Evolutionary conservation across 2,113 vertebrate genomes (phyloP), one percentile per base, ranked within the genome.

Genomic region (Galemys pyrenaicus): DNA sequence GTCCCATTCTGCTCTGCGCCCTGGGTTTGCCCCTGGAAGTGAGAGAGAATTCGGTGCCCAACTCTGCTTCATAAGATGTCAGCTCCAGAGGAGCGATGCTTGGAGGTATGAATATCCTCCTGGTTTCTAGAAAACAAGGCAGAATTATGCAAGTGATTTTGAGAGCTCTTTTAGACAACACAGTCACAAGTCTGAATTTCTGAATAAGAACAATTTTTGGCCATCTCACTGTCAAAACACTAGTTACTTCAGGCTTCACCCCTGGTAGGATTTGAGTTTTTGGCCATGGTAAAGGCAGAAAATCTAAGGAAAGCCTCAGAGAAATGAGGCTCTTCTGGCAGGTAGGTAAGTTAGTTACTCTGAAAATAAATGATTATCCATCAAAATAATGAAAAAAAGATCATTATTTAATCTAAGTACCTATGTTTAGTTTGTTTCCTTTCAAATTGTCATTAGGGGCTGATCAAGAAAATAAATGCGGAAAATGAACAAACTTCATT

Each of bases 1-100:
- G 11, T 8, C 26, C 79, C 39, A 51, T 65, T 62, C 88, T 67
- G 32, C 37, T 94, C 28, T 91, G 54, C 39, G 51, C 79, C 86
- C 92, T 37, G 37, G 56, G 24, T 58, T 39, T 70, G 70, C 62
- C 54, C 77, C 95, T 96, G 94, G 89, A 96, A 96, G 89, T 92
- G 41, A 71, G 60, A 95, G 94, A 89, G 71, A 89, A 64, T 84
- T 95, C 39, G 88, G 51, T 16, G 6, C 54, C 94, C n/a, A 22
- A 56, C 37, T 79, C 30, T 28, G 75, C 82, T 79, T 83, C 12
- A 4, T 49, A 71, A 82, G 44, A 80, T 32, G 62, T 85, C 37
- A 51, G 13, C 49, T 32, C 22, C 32, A 60, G 32, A 80, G 37
- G 64, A 95, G 51, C 67, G 24, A 46, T 3, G 46, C 4, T 71